Conservation (phyloP, 2,888 invertebrate species). For the Melieria crassipennis region DNA sequence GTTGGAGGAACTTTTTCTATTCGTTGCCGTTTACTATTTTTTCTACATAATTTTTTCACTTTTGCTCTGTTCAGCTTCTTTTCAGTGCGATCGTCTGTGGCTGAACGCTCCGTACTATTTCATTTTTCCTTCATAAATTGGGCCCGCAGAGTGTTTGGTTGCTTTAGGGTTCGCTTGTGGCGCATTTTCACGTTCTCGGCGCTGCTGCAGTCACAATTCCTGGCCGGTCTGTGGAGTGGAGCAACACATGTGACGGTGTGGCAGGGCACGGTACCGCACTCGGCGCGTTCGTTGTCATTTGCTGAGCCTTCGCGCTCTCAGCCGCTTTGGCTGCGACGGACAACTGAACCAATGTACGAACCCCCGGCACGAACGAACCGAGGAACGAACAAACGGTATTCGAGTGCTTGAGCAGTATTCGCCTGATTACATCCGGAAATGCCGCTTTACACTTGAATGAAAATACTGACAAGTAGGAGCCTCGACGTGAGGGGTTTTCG, state of each 20-base stretch:
- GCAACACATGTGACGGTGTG: constrained; percentile 13
- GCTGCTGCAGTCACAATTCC: constrained; percentile 7
- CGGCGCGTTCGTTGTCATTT: constrained; percentile 7
- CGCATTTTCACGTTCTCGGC: too few species aligned
- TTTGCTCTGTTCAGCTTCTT: neutral
- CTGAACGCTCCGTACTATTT: neutral
- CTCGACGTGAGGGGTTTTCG: too few species aligned
- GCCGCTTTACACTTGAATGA: constrained; percentile 58
- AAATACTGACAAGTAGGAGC: too few species aligned
- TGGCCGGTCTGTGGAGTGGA: constrained; percentile 14
- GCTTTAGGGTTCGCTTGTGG: constrained; percentile 21
- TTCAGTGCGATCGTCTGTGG: neutral
- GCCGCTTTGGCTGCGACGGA: too few species aligned
- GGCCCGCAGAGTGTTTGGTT: too few species aligned
- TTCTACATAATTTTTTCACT: neutral
- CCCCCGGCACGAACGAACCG: neutral
- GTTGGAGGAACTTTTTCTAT: neutral
- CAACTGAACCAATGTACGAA: too few species aligned
- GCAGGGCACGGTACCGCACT: too few species aligned
- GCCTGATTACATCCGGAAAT: constrained; percentile 56
- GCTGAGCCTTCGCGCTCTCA: neutral
- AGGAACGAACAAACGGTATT: constrained; percentile 31
- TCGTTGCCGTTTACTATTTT: constrained; percentile 7
- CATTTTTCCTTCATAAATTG: neutral
- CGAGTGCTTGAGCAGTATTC: constrained; percentile 38